phyloP scores from a whole-genome alignment of 2,888 invertebrate species.

The Aplocera efformata region DNA sequence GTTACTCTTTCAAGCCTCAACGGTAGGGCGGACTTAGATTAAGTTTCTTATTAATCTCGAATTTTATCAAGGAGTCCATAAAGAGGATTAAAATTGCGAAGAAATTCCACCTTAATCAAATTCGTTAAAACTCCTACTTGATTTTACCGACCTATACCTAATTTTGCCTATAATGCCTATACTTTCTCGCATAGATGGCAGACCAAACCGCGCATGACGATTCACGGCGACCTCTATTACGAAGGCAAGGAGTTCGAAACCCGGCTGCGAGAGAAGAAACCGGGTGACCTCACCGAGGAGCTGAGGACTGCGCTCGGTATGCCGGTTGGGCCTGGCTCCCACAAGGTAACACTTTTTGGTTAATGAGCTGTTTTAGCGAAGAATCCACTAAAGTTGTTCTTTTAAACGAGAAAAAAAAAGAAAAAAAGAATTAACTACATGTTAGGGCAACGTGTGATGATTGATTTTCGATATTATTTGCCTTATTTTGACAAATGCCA shows the following conservation, averaged over 20 bases:
- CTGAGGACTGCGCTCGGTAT: constrained; percentile 97
- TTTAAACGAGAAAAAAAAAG: no score
- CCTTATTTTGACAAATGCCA: no score
- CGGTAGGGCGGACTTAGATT: no score
- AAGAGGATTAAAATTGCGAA: not conserved
- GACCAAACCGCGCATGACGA: constrained; percentile 99
- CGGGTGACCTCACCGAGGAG: constrained; percentile 98
- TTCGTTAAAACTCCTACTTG: not conserved
- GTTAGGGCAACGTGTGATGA: no score
- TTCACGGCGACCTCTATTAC: constrained; percentile 99
- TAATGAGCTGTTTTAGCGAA: no score
- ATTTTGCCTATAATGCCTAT: no score
- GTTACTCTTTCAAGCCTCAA: no score
- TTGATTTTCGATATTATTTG: no score
- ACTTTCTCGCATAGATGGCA: constrained; percentile 90
- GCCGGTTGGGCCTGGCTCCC: constrained; percentile 97
- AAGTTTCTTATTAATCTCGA: no score
- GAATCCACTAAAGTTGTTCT: no score
- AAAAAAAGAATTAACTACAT: no score
- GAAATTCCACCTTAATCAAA: not conserved
- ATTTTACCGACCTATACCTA: not conserved
- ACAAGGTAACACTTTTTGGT: constrained; percentile 84
- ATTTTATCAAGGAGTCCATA: no score
- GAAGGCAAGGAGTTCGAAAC: constrained; percentile 99
- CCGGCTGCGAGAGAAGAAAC: constrained; percentile 97